Percentiles rank a stretch among this genome's conserved stretches.
These are phyloP conservation scores for Trypoxylon attenuatum DNA, from an alignment of 2,888 invertebrate species.

Conservation along the genomic window DNA sequence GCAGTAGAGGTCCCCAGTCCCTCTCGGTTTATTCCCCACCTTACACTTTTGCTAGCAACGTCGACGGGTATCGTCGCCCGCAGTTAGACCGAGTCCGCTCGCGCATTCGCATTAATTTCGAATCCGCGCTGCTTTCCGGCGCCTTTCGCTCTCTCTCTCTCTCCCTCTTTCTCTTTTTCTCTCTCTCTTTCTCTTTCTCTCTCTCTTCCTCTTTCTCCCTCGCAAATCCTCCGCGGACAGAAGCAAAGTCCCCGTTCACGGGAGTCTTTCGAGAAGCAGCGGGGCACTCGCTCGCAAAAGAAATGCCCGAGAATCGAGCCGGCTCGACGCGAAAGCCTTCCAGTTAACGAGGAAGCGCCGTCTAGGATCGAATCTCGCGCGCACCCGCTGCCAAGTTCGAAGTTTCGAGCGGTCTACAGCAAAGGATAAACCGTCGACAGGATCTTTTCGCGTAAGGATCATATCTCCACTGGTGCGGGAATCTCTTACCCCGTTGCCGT, in stretches of 20 bases:
- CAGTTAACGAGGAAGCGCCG: constrained; percentile 6
- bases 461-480: no score
- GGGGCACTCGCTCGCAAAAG: constrained; percentile 5
- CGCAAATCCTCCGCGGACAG: no score
- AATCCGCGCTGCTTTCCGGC: constrained; percentile 41
- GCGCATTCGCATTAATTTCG: constrained; percentile 71
- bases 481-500: no score
- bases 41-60: constrained; percentile 53
- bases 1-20: constrained; percentile 56
- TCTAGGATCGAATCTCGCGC: neutral
- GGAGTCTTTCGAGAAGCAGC: no score
- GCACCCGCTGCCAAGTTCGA: no score
- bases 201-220: neutral
- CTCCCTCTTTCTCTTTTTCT: neutral
- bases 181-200: constrained; percentile 6
- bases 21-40: constrained; percentile 50
- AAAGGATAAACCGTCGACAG: no score
- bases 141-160: constrained; percentile 1
- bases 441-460: no score
- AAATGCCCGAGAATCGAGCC: constrained; percentile 18
- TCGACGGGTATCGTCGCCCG: constrained; percentile 66
- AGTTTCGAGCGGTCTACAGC: no score
- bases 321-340: neutral
- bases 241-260: no score
- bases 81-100: constrained; percentile 73